Evolutionary conservation across 2,888 invertebrate genomes (phyloP).

Genomic region (Caenorhabditis sp.): DNA sequence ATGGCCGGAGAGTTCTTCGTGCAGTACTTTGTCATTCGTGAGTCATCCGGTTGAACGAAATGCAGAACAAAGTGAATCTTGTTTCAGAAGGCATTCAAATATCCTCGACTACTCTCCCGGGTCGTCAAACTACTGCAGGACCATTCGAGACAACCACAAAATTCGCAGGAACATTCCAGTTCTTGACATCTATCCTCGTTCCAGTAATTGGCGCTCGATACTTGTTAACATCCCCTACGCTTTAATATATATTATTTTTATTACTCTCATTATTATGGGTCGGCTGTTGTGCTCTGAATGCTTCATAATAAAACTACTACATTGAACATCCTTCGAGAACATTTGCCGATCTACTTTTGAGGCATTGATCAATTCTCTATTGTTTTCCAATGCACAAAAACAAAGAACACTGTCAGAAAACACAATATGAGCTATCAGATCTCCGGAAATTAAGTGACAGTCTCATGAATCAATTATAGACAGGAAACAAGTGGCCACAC

Average conservation of each 20-base stretch:
- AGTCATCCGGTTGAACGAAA: too few relatives aligned
- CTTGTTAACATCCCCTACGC: background rate
- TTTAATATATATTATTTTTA: background rate
- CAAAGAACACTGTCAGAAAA: background rate
- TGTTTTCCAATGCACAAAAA: background rate
- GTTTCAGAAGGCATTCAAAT: conserved; percentile 36
- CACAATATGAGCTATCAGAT: background rate
- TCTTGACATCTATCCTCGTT: conserved; percentile 33
- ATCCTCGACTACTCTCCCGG: conserved; percentile 30
- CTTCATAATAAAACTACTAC: conserved; percentile 36
- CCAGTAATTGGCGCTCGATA: conserved; percentile 28
- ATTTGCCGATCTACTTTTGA: too few relatives aligned
- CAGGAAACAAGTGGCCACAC: background rate
- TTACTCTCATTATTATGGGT: conserved; percentile 18
- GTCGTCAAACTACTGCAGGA: conserved; percentile 36
- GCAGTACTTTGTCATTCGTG: conserved; percentile 42
- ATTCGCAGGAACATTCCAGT: conserved; percentile 1
- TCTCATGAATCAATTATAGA: background rate
- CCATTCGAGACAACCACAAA: conserved; percentile 33
- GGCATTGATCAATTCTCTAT: too few relatives aligned
- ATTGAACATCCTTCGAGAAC: too few relatives aligned
- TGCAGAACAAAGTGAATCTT: too few relatives aligned
- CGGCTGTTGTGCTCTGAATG: background rate
- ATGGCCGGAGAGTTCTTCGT: conserved; percentile 48
- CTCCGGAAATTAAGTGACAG: background rate